Conservation (phyloP, 2,797 vertebrate genomes). For the Synaphobranchus kaupii region DNA sequence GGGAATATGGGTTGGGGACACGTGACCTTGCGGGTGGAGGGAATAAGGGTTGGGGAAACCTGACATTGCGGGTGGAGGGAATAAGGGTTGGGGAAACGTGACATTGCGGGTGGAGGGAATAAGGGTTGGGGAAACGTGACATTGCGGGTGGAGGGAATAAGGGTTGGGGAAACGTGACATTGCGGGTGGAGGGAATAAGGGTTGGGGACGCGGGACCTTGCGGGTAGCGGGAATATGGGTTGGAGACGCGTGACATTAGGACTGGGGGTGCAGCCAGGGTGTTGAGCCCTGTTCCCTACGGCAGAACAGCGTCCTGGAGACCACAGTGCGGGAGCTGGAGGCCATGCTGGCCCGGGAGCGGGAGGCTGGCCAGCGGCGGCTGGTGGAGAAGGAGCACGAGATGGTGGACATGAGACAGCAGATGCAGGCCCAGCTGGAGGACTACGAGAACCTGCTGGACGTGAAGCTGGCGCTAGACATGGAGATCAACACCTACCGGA, state of each 20-base stretch:
- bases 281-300: not conserved
- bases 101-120: too few species aligned
- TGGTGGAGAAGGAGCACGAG: conserved; percentile 78
- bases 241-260: not conserved
- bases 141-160: too few species aligned
- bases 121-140: too few species aligned
- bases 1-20: too few species aligned
- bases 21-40: too few species aligned
- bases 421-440: conserved; percentile 75
- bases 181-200: too few species aligned
- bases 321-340: conserved; percentile 71
- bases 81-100: too few species aligned
- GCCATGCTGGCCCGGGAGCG: conserved; percentile 70
- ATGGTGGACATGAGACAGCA: conserved; percentile 63
- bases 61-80: too few species aligned
- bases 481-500: conserved; percentile 84
- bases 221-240: too few species aligned
- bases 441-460: conserved; percentile 80
- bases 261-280: not conserved
- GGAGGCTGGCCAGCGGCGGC: conserved; percentile 60
- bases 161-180: too few species aligned
- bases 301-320: conserved; percentile 73
- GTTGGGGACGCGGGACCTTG: too few species aligned
- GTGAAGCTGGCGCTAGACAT: conserved; percentile 83
- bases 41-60: too few species aligned